phyloP scores from a whole-genome alignment of 2,888 invertebrate genomes.

The Philonicus albiceps region DNA sequence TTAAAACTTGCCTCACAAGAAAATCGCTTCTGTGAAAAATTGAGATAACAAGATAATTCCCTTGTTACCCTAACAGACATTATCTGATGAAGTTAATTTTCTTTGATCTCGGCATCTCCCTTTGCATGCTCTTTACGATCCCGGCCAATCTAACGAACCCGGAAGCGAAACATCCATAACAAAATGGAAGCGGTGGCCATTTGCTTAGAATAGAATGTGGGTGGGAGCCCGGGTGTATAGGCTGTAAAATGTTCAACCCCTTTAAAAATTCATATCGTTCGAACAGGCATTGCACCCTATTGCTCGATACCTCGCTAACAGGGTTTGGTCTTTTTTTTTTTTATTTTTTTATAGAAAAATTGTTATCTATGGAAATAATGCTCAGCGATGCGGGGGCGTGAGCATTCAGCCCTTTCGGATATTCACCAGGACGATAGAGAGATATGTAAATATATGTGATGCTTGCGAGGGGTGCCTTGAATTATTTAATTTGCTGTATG shows the following conservation, averaged over 20 bases:
- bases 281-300: not conserved
- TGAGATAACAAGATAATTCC: constrained; percentile 29
- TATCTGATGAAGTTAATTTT: constrained; percentile 34
- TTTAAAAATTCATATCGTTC: constrained; percentile 16
- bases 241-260: constrained; percentile 23
- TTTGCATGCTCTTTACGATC: not conserved
- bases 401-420: not conserved
- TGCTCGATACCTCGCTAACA: not conserved
- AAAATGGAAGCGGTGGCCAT: constrained; percentile 14
- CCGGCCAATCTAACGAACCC: constrained; percentile 32
- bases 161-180: constrained; percentile 10
- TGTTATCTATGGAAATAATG: constrained; percentile 13
- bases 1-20: not conserved
- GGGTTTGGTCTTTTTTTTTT: not conserved
- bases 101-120: not conserved
- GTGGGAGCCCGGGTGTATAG: not conserved
- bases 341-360: constrained; percentile 6
- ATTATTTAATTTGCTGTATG: constrained; percentile 30
- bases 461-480: not conserved
- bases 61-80: constrained; percentile 34
- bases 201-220: not conserved
- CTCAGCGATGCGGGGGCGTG: not conserved
- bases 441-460: not conserved
- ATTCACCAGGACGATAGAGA: not conserved
- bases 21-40: constrained; percentile 27